Base-by-base conservation (phyloP, 2,113 vertebrate genomes). In the Grantiella picta region DNA sequence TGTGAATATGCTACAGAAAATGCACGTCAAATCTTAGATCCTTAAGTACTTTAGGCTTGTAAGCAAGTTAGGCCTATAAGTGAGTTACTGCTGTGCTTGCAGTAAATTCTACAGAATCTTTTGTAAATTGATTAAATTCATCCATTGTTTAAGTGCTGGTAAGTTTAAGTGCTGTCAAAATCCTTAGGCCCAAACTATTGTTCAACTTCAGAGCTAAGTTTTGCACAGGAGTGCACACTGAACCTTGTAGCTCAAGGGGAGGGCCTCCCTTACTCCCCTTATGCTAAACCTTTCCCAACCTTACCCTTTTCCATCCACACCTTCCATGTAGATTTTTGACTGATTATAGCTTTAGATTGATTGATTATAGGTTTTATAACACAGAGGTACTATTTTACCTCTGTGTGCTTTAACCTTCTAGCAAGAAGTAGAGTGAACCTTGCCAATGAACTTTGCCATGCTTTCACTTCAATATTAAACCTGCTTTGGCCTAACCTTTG, bases 311-410 rank as follows among this genome's bases (percentile, higher is more conserved):
- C 60, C 36, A 73, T 66, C 20, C 33, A 10, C 44, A 52, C 44
- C 12, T 36, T 89, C 60, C 38, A 52, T 0, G 0, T 0, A 59
- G 33, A 45, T 61, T 69, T 89, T 31, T 15, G 33, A 61, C 1
- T 54, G 2, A 47, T 61, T 47, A 36, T 60, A 36, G 11, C 33
- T 72, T 50, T 59, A 59, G 27, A 73, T 38, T 44, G 28, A 65
- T 7, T 42, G 18, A 24, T 45, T 66, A 44, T 27, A 53, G 6
- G 21, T 40, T 80, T 80, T 54, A 76, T 38, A 38, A 38, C 38
- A 38, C 38, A 38, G 38, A 38, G 38, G 28, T 68, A 53, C 8
- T 68, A 22, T 22, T 61, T 68, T 22, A 61, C 44, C 14, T 82
- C 19, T 61, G 19, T 50, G 10, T 66, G 47, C 29, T 82, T 69